Evolutionary conservation across 2,797 vertebrate species (phyloP).

Genomic region (Rhodeus uyekii): DNA sequence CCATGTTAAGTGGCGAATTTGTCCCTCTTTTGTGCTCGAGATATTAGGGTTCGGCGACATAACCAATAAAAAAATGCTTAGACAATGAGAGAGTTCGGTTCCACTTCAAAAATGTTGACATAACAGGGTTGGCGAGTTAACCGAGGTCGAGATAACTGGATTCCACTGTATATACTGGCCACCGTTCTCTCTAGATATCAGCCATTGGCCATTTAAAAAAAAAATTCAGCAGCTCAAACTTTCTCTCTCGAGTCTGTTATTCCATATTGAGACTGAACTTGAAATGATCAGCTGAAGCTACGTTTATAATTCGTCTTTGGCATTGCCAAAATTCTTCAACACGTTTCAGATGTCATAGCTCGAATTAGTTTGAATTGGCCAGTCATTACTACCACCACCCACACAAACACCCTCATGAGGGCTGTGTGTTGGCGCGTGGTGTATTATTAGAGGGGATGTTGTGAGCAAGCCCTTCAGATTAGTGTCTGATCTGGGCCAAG

Average conservation of each 20-base stretch:
- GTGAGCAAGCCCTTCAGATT: conserved; percentile 53
- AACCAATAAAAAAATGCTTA: too few relatives aligned
- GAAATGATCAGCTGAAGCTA: conserved; percentile 10
- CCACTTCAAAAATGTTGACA: too few relatives aligned
- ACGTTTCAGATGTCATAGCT: background rate
- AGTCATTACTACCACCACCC: conserved; percentile 4
- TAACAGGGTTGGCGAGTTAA: too few relatives aligned
- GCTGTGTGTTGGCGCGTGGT: conserved; percentile 37
- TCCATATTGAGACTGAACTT: background rate
- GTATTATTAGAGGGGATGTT: conserved; percentile 55
- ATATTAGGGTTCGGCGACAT: too few relatives aligned
- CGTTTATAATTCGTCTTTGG: background rate
- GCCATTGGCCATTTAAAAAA: background rate
- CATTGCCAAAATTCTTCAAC: conserved; percentile 12
- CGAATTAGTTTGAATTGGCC: background rate
- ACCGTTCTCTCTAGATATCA: background rate
- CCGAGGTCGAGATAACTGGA: too few relatives aligned
- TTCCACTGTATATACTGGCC: too few relatives aligned
- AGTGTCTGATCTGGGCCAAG: conserved; percentile 54
- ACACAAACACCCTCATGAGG: conserved; percentile 15
- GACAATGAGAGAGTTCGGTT: too few relatives aligned
- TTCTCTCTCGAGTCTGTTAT: background rate
- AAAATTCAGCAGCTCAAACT: background rate
- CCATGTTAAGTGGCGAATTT: too few relatives aligned
- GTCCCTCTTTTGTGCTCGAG: too few relatives aligned